phyloP scores from a whole-genome alignment of 2,113 vertebrate species.

The Alethe castanea region DNA sequence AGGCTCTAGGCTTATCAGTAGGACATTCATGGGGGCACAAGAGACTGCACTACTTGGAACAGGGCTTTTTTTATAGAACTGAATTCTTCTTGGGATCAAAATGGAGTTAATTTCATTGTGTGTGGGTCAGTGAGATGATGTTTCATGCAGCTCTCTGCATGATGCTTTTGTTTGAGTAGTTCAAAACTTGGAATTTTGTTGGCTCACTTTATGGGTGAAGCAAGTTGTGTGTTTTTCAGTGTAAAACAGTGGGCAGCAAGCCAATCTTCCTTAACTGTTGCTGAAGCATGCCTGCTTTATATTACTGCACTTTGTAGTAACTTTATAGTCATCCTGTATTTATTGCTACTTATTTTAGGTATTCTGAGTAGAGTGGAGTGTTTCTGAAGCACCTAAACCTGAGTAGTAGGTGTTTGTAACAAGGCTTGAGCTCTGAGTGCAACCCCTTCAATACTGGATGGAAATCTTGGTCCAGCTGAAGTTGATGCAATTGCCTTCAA shows the following conservation, averaged over 20 bases:
- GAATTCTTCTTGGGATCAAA: neutral
- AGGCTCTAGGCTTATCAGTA: neutral
- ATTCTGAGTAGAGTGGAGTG: neutral
- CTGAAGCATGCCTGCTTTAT: neutral
- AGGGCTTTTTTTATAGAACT: neutral
- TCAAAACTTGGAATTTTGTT: neutral
- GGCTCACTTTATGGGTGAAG: neutral
- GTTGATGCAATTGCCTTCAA: neutral
- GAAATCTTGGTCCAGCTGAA: neutral
- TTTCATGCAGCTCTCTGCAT: neutral
- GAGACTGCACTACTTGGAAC: neutral
- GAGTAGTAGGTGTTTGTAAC: neutral
- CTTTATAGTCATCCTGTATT: neutral
- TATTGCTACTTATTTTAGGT: neutral
- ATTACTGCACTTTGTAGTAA: neutral
- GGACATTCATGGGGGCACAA: neutral
- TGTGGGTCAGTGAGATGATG: neutral
- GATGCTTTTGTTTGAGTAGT: neutral
- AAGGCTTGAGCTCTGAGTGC: neutral
- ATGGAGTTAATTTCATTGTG: neutral
- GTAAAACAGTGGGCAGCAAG: neutral
- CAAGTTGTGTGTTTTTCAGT: neutral
- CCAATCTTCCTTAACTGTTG: neutral
- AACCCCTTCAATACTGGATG: neutral
- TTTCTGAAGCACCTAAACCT: neutral